These are phyloP conservation scores for Ectropis grisescens DNA, from an alignment of 1,140 invertebrate genomes.

Conservation along the genomic window DNA sequence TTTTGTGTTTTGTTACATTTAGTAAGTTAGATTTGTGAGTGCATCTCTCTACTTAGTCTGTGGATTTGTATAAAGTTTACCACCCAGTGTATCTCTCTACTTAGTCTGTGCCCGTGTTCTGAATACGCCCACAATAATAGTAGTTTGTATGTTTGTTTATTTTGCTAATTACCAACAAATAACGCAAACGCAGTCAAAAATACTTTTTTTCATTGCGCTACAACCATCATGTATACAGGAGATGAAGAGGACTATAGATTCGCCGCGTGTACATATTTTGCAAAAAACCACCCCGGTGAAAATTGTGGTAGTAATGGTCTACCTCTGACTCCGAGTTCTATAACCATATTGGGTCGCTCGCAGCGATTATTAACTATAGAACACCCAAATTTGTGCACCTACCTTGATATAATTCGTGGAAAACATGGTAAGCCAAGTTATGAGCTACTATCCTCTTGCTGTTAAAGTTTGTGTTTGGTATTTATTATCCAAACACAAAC, in stretches of 20 bases:
- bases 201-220: too few species aligned
- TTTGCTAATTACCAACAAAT: too few species aligned
- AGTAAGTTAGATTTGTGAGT: too few species aligned
- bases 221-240: slow-evolving; percentile 22
- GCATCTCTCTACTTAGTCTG: too few species aligned
- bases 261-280: slow-evolving; percentile 91
- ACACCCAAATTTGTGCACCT: slow-evolving; percentile 88
- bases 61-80: too few species aligned
- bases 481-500: neutral
- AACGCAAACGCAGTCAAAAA: too few species aligned
- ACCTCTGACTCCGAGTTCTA: slow-evolving; percentile 95
- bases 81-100: too few species aligned
- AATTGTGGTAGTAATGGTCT: slow-evolving; percentile 95
- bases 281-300: slow-evolving; percentile 90
- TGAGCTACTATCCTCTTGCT: too few species aligned
- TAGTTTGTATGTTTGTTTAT: too few species aligned
- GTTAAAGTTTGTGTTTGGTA: slow-evolving; percentile 10
- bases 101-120: too few species aligned
- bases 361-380: slow-evolving; percentile 85
- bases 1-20: too few species aligned
- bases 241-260: slow-evolving; percentile 69
- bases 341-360: slow-evolving; percentile 91
- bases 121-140: too few species aligned
- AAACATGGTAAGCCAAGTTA: slow-evolving; percentile 97
- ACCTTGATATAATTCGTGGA: slow-evolving; percentile 91